A percentile compares a stretch with the other conserved stretches of the same genome.
Evolutionary conservation across 2,888 invertebrate genomes (phyloP).

Genomic region (Campoletis raptor): DNA sequence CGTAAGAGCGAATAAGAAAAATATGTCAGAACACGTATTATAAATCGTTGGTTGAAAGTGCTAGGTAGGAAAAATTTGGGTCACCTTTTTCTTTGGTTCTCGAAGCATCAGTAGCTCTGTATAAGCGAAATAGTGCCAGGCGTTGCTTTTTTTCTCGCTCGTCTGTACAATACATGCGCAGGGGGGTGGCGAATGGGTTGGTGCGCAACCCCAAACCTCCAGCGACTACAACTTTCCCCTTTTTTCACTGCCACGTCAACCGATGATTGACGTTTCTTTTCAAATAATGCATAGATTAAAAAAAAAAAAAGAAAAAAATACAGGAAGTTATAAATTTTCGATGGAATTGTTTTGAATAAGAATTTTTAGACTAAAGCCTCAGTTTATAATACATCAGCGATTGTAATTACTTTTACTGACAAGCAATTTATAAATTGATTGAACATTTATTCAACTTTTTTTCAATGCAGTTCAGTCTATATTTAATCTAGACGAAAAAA

Average conservation of each 20-base stretch:
- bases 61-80: conserved; percentile 60
- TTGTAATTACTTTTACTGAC: not conserved
- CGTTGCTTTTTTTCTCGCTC: conserved; percentile 49
- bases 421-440: not conserved
- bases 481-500: not conserved
- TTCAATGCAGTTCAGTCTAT: not conserved
- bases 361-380: not conserved
- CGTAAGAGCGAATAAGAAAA: conserved; percentile 30
- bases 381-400: not conserved
- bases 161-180: conserved; percentile 47
- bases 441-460: not conserved
- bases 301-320: conserved; percentile 19
- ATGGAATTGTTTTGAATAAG: not conserved
- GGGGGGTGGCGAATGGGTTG: conserved; percentile 6
- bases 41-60: conserved; percentile 58
- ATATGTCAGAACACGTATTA: conserved; percentile 61
- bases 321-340: not conserved
- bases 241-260: not conserved
- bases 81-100: conserved; percentile 57
- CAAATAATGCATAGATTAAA: not conserved
- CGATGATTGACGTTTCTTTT: conserved; percentile 18
- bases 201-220: conserved; percentile 29
- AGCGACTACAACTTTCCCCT: not conserved
- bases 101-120: conserved; percentile 32
- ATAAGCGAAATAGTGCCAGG: not conserved